These are phyloP conservation scores for Akabosia matsudoensis DNA, from an alignment of 1,140 invertebrate species.

Conservation along the genomic window DNA sequence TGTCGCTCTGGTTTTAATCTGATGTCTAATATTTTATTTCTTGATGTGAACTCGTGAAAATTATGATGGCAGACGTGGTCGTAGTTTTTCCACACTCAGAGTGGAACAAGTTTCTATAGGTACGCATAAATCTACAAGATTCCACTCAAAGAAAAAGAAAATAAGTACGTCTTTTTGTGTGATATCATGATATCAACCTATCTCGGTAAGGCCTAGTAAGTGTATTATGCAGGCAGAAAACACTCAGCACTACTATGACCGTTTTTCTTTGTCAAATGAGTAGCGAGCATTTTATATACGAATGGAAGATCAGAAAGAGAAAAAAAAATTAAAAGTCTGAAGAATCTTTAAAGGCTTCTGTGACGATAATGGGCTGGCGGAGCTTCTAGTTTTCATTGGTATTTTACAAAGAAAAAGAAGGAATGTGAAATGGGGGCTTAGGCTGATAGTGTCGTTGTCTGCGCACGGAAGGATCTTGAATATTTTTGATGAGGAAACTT, in stretches of 20 bases:
- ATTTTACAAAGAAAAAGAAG: too few species aligned
- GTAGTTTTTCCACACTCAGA: too few species aligned
- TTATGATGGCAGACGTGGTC: conserved; percentile 5
- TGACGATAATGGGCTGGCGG: too few species aligned
- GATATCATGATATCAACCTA: too few species aligned
- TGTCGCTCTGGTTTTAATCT: conserved; percentile 24
- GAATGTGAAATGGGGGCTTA: neutral
- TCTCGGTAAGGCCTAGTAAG: too few species aligned
- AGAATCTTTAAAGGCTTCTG: too few species aligned
- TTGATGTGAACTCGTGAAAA: conserved; percentile 23
- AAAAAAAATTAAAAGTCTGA: neutral
- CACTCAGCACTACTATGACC: too few species aligned
- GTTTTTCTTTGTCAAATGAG: too few species aligned
- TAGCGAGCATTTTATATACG: too few species aligned
- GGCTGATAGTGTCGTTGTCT: neutral
- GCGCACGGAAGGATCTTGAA: conserved; percentile 6
- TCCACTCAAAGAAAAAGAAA: neutral
- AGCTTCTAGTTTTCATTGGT: neutral
- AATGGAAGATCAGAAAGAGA: neutral
- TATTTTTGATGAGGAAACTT: neutral
- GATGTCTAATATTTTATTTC: conserved; percentile 25
- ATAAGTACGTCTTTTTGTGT: neutral
- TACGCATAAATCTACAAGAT: neutral
- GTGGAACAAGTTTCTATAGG: too few species aligned
- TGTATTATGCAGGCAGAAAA: too few species aligned